Percentiles rank a stretch among this genome's conserved stretches.
These are phyloP conservation scores for Meleagris gallopavo DNA, from an alignment of 2,113 vertebrate genomes.

Conservation along the genomic window DNA sequence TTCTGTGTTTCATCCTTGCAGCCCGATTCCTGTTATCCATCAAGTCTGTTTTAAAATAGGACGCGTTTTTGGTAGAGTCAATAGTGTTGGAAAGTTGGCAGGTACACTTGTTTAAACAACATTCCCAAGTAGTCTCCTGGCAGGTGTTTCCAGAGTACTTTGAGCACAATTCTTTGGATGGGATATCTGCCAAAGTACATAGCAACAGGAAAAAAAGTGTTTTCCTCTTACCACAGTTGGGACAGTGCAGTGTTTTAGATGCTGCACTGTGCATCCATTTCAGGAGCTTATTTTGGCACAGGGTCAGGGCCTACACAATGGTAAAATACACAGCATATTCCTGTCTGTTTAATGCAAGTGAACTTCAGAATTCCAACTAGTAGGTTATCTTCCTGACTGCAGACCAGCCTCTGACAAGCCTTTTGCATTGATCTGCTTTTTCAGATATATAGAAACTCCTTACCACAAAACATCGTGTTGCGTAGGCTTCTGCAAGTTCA, in stretches of 20 bases:
- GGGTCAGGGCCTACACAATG: constrained; percentile 59
- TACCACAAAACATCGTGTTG: neutral
- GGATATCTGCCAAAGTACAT: constrained; percentile 82
- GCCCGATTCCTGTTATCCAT: constrained; percentile 75
- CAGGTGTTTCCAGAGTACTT: constrained; percentile 85
- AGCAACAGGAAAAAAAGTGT: constrained; percentile 76
- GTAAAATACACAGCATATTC: constrained; percentile 55
- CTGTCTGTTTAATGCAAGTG: constrained; percentile 16
- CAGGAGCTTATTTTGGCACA: constrained; percentile 63
- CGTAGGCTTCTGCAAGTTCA: neutral
- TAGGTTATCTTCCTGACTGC: neutral
- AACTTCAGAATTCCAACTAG: neutral
- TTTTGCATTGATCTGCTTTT: neutral
- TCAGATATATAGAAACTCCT: neutral
- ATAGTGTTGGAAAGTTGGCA: constrained; percentile 84
- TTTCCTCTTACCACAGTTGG: constrained; percentile 73
- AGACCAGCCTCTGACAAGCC: neutral
- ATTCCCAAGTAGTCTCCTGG: constrained; percentile 83
- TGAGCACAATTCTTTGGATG: constrained; percentile 80
- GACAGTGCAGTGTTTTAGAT: constrained; percentile 68
- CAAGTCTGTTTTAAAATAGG: constrained; percentile 77
- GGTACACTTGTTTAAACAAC: constrained; percentile 82
- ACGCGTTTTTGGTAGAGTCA: constrained; percentile 72
- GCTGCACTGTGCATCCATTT: constrained; percentile 46
- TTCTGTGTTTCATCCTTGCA: constrained; percentile 57